These are phyloP conservation scores for Crenuchus spilurus DNA, from an alignment of 2,797 vertebrate genomes.

Conservation along the genomic window DNA sequence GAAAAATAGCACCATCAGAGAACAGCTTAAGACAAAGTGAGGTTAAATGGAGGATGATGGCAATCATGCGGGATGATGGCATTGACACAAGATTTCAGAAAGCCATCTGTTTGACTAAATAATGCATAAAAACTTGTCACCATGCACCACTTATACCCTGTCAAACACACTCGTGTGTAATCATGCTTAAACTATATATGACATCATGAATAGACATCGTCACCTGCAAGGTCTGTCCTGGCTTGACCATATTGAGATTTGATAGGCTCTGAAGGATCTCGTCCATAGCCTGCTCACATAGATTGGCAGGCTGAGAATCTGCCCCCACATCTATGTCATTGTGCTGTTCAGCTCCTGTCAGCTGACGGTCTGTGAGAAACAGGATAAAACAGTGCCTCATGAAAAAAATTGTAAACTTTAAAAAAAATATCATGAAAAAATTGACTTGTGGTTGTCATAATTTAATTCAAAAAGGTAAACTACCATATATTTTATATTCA, in stretches of 20 bases:
- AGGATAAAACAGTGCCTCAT: too few relatives aligned
- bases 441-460: too few relatives aligned
- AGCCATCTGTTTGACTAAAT: not conserved
- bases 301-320: slow-evolving; percentile 36
- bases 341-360: slow-evolving; percentile 69
- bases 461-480: too few relatives aligned
- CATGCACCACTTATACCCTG: not conserved
- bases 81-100: not conserved
- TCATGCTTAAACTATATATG: not conserved
- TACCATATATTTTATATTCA: too few relatives aligned
- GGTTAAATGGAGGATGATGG: not conserved
- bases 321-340: slow-evolving; percentile 59
- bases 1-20: not conserved
- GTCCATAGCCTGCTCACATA: slow-evolving; percentile 74
- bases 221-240: slow-evolving; percentile 80
- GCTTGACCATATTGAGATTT: slow-evolving; percentile 78
- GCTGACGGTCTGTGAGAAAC: slow-evolving; percentile 70
- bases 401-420: too few relatives aligned
- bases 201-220: slow-evolving; percentile 34
- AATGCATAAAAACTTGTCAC: not conserved
- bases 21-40: not conserved
- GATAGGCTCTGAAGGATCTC: slow-evolving; percentile 79
- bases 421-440: too few relatives aligned
- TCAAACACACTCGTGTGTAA: not conserved
- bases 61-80: too few relatives aligned